These are phyloP conservation scores for Paramormyrops hopkinsi DNA, from an alignment of 2,797 vertebrate species.

Conservation along the genomic window DNA sequence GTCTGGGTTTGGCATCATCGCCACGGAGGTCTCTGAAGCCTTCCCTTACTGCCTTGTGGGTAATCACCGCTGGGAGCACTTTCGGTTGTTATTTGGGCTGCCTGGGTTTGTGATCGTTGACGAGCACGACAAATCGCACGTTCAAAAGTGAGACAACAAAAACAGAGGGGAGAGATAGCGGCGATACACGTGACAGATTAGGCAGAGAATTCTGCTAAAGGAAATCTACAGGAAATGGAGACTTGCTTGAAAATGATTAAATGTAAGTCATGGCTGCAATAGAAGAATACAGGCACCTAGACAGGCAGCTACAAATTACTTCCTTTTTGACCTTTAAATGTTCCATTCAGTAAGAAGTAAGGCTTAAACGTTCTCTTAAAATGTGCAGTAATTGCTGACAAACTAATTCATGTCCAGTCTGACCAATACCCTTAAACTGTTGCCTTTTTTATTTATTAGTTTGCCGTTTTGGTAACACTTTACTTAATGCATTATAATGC, in stretches of 20 bases:
- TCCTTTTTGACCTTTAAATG: not conserved
- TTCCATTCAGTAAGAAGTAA: not conserved
- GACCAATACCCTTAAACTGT: not conserved
- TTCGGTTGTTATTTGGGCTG: not conserved
- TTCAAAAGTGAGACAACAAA: not conserved
- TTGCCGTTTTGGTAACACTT: constrained; percentile 24
- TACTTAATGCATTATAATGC: constrained; percentile 8
- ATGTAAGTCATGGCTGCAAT: not conserved
- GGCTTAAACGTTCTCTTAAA: not conserved
- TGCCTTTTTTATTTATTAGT: not conserved
- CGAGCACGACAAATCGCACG: not conserved
- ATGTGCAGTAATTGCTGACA: not conserved
- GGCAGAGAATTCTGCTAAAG: not conserved
- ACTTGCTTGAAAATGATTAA: not conserved
- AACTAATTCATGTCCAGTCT: not conserved
- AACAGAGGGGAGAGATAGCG: not conserved
- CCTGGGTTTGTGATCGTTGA: not conserved
- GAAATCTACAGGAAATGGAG: not conserved
- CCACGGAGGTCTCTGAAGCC: not conserved
- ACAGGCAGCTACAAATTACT: not conserved
- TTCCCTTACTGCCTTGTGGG: not conserved
- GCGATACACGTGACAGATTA: not conserved
- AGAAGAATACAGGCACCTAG: not conserved
- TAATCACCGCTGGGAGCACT: not conserved
- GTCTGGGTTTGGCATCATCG: not conserved